Conservation (phyloP, 2,113 vertebrate genomes). For the Riparia riparia region DNA sequence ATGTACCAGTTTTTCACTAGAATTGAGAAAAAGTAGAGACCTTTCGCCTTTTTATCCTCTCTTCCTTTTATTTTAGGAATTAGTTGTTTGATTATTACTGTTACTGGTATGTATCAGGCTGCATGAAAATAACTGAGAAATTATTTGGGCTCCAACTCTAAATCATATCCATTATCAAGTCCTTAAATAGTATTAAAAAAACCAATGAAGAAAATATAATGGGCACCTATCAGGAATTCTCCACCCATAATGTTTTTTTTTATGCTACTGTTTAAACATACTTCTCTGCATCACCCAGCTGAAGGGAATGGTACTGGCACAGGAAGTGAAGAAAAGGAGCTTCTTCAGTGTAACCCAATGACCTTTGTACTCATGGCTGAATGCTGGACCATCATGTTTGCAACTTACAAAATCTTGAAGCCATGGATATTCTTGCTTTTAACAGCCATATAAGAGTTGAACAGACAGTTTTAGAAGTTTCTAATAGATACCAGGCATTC, state of each 20-base stretch:
- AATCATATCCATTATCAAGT: neutral
- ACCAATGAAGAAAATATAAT: neutral
- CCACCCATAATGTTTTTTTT: accelerated
- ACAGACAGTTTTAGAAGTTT: neutral
- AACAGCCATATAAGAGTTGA: neutral
- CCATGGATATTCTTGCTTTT: neutral
- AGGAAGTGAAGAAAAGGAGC: neutral
- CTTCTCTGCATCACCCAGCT: neutral
- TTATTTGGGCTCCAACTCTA: neutral
- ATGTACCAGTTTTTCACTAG: neutral
- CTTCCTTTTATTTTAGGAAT: neutral
- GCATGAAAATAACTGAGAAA: neutral
- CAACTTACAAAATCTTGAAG: neutral
- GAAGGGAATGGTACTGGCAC: neutral
- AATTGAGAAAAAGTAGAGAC: neutral
- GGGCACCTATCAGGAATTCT: neutral
- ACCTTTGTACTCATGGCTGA: accelerated
- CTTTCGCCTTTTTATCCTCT: neutral
- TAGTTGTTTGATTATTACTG: neutral
- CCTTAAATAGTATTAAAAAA: neutral
- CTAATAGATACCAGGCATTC: accelerated
- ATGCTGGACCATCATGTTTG: neutral
- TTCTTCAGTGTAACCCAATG: neutral
- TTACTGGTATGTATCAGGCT: neutral
- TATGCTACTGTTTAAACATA: neutral